phyloP scores from a whole-genome alignment of 2,797 vertebrate species.

The Nannoperca obscura region DNA sequence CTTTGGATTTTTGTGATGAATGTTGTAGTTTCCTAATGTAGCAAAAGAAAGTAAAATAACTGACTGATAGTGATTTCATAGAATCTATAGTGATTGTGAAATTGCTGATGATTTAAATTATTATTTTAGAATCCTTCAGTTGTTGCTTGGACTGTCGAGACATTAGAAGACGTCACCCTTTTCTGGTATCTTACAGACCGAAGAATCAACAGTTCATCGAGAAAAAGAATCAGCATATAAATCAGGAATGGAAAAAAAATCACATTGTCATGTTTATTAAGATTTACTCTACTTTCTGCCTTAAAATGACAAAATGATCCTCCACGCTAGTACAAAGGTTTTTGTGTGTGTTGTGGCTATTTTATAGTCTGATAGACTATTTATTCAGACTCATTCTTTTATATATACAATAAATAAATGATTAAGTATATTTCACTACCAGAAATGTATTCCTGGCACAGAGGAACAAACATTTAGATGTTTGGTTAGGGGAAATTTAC shows the following conservation, averaged over 20 bases:
- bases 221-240: background rate
- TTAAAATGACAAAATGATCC: no score
- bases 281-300: background rate
- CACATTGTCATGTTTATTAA: background rate
- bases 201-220: background rate
- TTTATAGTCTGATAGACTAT: background rate
- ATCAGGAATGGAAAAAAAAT: background rate
- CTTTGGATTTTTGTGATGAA: constrained; percentile 58
- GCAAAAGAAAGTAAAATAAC: background rate
- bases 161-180: no score
- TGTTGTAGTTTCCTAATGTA: constrained; percentile 74
- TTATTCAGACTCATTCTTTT: background rate
- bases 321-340: background rate
- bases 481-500: background rate
- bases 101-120: background rate
- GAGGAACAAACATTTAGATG: background rate
- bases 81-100: background rate
- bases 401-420: background rate
- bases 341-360: background rate
- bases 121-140: background rate
- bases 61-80: background rate
- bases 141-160: no score
- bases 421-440: background rate
- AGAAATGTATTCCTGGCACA: background rate
- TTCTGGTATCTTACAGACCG: no score